These are phyloP conservation scores for Atethmia centrago DNA, from an alignment of 2,888 invertebrate species.

Conservation along the genomic window DNA sequence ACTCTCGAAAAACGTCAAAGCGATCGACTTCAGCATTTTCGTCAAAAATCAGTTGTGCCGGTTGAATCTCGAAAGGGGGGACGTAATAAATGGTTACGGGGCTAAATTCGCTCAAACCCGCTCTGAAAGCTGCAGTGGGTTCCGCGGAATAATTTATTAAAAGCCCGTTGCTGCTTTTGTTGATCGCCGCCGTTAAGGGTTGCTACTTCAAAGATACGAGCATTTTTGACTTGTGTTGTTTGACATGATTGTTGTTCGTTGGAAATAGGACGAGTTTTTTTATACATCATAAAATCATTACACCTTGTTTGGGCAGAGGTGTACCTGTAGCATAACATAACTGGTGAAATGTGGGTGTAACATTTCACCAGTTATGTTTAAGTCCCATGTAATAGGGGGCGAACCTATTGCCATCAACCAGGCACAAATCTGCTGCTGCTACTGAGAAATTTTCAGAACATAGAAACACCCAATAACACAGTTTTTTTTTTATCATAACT, in stretches of 20 bases:
- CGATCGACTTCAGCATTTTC: slow-evolving; percentile 63
- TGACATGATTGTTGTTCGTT: slow-evolving; percentile 28
- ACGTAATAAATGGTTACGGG: slow-evolving; percentile 76
- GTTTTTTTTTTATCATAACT: too few relatives aligned
- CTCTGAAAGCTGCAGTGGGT: slow-evolving; percentile 77
- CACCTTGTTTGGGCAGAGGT: too few relatives aligned
- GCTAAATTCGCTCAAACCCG: slow-evolving; percentile 73
- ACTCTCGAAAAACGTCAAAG: slow-evolving; percentile 61
- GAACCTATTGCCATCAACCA: too few relatives aligned
- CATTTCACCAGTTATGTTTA: too few relatives aligned
- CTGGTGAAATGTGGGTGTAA: too few relatives aligned
- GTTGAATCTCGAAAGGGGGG: slow-evolving; percentile 69
- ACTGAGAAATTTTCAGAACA: too few relatives aligned
- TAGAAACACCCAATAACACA: too few relatives aligned
- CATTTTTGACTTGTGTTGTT: slow-evolving; percentile 38
- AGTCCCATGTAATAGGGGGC: too few relatives aligned
- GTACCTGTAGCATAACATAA: too few relatives aligned
- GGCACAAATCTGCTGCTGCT: too few relatives aligned
- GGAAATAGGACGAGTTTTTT: slow-evolving; percentile 1
- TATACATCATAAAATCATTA: not conserved
- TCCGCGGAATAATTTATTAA: slow-evolving; percentile 85
- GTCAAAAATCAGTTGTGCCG: slow-evolving; percentile 75
- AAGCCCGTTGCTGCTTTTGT: slow-evolving; percentile 80
- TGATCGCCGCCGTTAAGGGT: slow-evolving; percentile 72
- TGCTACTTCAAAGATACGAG: slow-evolving; percentile 54